These are phyloP conservation scores for Eubasilissa regina DNA, from an alignment of 1,140 invertebrate species.

Conservation along the genomic window DNA sequence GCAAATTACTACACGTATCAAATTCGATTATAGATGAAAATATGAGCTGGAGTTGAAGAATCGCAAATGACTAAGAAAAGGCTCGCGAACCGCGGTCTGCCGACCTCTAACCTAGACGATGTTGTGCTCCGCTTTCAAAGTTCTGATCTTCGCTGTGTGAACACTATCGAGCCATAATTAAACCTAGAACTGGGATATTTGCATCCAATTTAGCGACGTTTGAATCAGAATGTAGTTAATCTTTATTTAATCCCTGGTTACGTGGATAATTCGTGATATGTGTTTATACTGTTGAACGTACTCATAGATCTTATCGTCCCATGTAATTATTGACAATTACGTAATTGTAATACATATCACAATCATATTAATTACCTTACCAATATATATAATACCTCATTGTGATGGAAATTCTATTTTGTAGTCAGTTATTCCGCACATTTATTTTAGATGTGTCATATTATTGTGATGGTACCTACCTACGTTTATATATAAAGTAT, in stretches of 20 bases:
- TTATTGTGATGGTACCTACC: too few relatives aligned
- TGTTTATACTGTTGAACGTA: constrained; percentile 8
- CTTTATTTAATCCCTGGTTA: constrained; percentile 27
- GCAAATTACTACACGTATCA: too few relatives aligned
- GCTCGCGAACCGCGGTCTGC: too few relatives aligned
- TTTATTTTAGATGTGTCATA: too few relatives aligned
- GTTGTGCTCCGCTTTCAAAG: neutral
- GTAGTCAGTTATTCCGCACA: too few relatives aligned
- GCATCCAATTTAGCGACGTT: constrained; percentile 40
- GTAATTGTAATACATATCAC: neutral
- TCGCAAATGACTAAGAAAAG: too few relatives aligned
- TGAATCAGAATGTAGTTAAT: constrained; percentile 36
- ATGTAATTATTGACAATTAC: constrained; percentile 28
- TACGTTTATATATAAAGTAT: too few relatives aligned
- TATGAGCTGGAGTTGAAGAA: too few relatives aligned
- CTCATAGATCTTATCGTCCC: neutral
- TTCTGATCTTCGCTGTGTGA: constrained; percentile 5
- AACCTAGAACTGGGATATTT: constrained; percentile 16
- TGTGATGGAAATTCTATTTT: too few relatives aligned
- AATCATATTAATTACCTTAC: neutral
- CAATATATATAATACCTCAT: too few relatives aligned
- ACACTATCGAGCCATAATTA: constrained; percentile 26
- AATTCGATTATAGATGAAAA: too few relatives aligned
- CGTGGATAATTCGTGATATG: constrained; percentile 21
- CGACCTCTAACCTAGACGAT: too few relatives aligned